Percentiles rank a stretch among this genome's conserved stretches.
Conservation (phyloP, 2,113 vertebrate species). For the Oryzias celebensis region DNA sequence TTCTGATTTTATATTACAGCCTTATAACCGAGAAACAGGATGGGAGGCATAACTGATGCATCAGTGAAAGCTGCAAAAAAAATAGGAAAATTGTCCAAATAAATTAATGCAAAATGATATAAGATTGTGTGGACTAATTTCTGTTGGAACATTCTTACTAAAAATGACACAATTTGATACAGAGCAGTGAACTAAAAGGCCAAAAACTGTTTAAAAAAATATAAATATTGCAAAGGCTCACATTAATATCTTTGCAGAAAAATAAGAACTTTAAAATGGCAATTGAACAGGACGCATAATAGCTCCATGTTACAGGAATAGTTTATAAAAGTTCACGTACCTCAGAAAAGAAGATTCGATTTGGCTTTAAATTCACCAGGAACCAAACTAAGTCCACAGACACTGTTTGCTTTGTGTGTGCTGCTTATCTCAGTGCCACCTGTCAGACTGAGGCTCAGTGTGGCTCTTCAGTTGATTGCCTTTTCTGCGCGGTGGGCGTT, state of each 20-base stretch:
- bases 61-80: conserved; percentile 1
- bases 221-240: too few relatives aligned
- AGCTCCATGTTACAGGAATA: neutral
- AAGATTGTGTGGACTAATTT: too few relatives aligned
- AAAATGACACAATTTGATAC: too few relatives aligned
- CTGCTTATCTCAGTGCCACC: neutral
- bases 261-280: too few relatives aligned
- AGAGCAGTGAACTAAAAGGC: too few relatives aligned
- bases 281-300: too few relatives aligned
- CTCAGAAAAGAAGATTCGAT: conserved; percentile 9
- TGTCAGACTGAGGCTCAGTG: conserved; percentile 12
- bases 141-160: too few relatives aligned
- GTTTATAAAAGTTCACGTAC: conserved; percentile 29
- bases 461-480: conserved; percentile 6
- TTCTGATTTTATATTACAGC: conserved; percentile 9
- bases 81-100: neutral
- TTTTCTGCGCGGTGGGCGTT: conserved; percentile 24
- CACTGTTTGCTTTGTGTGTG: neutral
- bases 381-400: neutral
- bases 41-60: neutral
- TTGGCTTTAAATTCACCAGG: neutral
- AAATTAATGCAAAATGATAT: too few relatives aligned
- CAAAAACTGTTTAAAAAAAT: too few relatives aligned
- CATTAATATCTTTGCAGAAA: too few relatives aligned
- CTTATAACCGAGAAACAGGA: neutral